phyloP scores from a whole-genome alignment of 2,797 vertebrate genomes.

The Myripristis murdjan region DNA sequence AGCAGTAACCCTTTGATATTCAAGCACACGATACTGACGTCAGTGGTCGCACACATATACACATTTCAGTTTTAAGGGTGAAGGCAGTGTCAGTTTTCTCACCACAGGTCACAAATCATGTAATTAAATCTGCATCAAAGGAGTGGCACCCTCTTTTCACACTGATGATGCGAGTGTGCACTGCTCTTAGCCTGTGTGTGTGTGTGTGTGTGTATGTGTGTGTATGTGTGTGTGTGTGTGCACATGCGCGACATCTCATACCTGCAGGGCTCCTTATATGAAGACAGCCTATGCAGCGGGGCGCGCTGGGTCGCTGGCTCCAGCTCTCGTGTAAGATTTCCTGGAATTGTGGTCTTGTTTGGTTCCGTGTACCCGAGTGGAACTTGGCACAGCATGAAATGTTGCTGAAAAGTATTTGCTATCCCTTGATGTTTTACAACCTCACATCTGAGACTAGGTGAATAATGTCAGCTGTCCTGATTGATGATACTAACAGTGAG shows the following conservation, averaged over 20 bases:
- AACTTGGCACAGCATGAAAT: background rate
- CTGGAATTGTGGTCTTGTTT: background rate
- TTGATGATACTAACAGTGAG: background rate
- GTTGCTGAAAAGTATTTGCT: background rate
- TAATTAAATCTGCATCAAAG: background rate
- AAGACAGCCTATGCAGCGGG: slow-evolving; percentile 73
- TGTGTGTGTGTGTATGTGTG: slow-evolving; percentile 17
- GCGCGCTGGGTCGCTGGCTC: slow-evolving; percentile 55
- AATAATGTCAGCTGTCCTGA: background rate
- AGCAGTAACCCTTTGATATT: background rate
- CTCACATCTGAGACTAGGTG: background rate
- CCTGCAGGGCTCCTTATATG: slow-evolving; percentile 75
- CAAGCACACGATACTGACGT: background rate
- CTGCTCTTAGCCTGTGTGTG: slow-evolving; percentile 11
- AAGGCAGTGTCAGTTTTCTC: background rate
- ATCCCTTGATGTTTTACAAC: background rate
- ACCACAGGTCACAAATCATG: slow-evolving; percentile 4
- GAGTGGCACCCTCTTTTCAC: background rate
- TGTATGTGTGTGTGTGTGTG: too few relatives aligned
- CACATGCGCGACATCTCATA: background rate
- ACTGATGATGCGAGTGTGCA: background rate
- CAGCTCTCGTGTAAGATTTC: slow-evolving; percentile 74
- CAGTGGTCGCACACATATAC: background rate
- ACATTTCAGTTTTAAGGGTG: background rate
- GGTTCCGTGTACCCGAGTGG: background rate